Percentiles rank a stretch among this genome's conserved stretches.
These are phyloP conservation scores for Tragelaphus scriptus DNA, from an alignment of 2,113 vertebrate species.

Conservation along the genomic window DNA sequence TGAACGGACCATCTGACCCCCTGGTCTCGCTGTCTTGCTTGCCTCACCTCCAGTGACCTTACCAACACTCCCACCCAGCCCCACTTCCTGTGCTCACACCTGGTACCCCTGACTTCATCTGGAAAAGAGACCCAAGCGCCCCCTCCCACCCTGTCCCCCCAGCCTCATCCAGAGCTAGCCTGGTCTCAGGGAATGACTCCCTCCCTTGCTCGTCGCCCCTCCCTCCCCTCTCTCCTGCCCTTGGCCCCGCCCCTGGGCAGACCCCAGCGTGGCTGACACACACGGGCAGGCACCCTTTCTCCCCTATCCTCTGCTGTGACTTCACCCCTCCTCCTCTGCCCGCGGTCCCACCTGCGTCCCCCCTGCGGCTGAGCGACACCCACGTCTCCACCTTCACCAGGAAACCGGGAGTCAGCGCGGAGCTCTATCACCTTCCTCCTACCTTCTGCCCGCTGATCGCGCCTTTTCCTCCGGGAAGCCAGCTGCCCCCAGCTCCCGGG, in stretches of 20 bases:
- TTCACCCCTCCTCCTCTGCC: neutral
- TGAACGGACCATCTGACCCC: neutral
- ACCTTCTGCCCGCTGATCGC: neutral
- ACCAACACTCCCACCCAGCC: neutral
- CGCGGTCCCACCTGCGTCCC: rapidly evolving
- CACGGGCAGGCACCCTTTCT: neutral
- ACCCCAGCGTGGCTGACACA: neutral
- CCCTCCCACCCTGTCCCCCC: rapidly evolving
- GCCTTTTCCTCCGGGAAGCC: neutral
- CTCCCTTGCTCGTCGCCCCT: neutral
- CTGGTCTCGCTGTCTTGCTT: neutral
- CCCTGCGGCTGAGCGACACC: neutral
- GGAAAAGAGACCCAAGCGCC: neutral
- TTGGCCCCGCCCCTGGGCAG: neutral
- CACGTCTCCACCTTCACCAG: neutral
- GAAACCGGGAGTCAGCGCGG: neutral
- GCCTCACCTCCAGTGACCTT: neutral
- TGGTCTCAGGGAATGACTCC: rapidly evolving
- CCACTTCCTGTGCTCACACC: neutral
- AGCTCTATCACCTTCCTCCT: neutral
- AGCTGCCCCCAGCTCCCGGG: neutral
- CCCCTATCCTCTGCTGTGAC: neutral
- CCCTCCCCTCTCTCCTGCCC: neutral
- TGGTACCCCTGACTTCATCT: neutral
- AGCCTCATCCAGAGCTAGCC: neutral